These are phyloP conservation scores for Odontothrips loti DNA, from an alignment of 2,888 invertebrate genomes.

Conservation along the genomic window DNA sequence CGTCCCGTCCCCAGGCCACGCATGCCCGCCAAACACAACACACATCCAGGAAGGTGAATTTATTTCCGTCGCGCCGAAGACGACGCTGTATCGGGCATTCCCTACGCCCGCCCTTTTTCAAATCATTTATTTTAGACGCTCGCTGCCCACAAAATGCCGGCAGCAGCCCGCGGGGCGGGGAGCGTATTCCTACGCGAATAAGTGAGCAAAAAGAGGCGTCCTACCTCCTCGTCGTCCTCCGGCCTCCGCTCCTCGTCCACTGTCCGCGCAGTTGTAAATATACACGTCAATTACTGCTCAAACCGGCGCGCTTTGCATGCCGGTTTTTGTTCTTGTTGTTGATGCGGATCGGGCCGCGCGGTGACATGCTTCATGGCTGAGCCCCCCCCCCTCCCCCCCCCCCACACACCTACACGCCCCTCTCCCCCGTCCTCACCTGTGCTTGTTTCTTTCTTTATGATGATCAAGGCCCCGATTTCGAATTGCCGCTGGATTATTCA, in stretches of 20 bases:
- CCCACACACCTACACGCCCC: background rate
- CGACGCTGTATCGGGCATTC: too few relatives aligned
- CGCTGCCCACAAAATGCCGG: too few relatives aligned
- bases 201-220: too few relatives aligned
- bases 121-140: too few relatives aligned
- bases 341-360: background rate
- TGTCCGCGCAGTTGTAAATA: background rate
- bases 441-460: background rate
- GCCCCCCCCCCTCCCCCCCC: background rate
- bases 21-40: background rate
- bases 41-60: background rate
- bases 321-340: constrained; percentile 10
- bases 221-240: too few relatives aligned
- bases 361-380: constrained; percentile 11
- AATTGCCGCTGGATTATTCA: too few relatives aligned
- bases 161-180: too few relatives aligned
- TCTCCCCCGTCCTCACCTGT: background rate
- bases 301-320: constrained; percentile 24
- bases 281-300: constrained; percentile 24
- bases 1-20: too few relatives aligned
- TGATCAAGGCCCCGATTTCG: too few relatives aligned
- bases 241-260: background rate
- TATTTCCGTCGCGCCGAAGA: too few relatives aligned
- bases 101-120: background rate
- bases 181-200: too few relatives aligned